Evolutionary conservation across 2,888 invertebrate genomes (phyloP).

Genomic region (Molanna angustata): DNA sequence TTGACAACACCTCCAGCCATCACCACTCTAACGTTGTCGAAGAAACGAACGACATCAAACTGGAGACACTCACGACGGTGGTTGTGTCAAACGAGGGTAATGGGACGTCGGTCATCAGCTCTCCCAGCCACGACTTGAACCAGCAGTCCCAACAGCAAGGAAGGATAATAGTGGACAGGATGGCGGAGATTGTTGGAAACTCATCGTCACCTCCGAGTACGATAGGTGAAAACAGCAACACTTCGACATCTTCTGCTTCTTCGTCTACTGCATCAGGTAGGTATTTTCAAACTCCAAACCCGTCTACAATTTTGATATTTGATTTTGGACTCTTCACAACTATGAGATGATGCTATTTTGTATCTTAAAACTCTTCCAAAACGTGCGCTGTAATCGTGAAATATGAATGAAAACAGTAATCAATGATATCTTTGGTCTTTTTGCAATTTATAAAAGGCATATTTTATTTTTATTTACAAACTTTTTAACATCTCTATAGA

Average conservation of each 20-base stretch:
- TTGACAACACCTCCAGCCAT: constrained; percentile 43
- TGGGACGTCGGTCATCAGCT: constrained; percentile 12
- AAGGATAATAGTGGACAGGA: constrained; percentile 47
- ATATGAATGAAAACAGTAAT: no score
- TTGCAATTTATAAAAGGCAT: no score
- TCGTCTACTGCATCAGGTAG: constrained; percentile 52
- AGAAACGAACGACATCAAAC: constrained; percentile 39
- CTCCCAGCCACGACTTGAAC: constrained; percentile 2
- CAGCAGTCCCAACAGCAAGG: constrained; percentile 28
- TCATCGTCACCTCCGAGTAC: constrained; percentile 32
- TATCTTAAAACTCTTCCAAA: no score
- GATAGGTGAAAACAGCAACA: constrained; percentile 36
- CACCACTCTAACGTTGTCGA: constrained; percentile 36
- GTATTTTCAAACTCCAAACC: neutral
- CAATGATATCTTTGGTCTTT: no score
- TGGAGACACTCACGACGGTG: constrained; percentile 51
- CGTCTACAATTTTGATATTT: no score
- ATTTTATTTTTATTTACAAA: no score
- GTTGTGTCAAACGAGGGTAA: constrained; percentile 48
- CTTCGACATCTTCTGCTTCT: constrained; percentile 39
- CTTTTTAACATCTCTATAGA: no score
- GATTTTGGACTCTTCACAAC: no score
- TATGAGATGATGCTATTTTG: no score
- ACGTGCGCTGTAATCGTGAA: no score
- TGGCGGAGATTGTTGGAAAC: constrained; percentile 44